A percentile compares a stretch with the other conserved stretches of the same genome.
Evolutionary conservation across 1,140 invertebrate genomes (phyloP).

Genomic region (Lordiphosa clarofinis): DNA sequence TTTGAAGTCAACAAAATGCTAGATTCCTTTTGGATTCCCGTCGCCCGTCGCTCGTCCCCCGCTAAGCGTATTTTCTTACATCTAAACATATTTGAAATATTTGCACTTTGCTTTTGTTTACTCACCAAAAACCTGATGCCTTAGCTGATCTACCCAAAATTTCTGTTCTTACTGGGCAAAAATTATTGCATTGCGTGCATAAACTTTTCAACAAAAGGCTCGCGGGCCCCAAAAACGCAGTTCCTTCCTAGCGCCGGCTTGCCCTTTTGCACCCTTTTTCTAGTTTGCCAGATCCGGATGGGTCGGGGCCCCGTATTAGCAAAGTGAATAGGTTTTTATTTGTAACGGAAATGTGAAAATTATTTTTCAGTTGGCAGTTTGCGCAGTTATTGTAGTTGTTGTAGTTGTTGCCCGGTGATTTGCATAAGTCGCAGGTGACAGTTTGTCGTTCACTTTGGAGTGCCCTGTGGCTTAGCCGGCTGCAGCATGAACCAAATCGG

Average conservation of each 20-base stretch:
- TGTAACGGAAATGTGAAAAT: conserved; percentile 74
- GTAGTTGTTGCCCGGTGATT: conserved; percentile 36
- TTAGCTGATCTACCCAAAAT: too few relatives aligned
- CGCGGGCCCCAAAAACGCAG: conserved; percentile 55
- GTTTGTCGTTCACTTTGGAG: too few relatives aligned
- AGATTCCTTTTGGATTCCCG: too few relatives aligned
- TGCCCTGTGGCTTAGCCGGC: conserved; percentile 11
- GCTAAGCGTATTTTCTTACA: too few relatives aligned
- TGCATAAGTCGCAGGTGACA: conserved; percentile 66
- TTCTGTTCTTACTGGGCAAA: too few relatives aligned
- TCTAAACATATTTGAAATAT: too few relatives aligned
- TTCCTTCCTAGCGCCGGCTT: not conserved
- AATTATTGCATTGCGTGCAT: conserved; percentile 68
- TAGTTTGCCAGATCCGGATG: conserved; percentile 41
- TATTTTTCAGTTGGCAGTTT: conserved; percentile 63
- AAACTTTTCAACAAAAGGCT: conserved; percentile 53
- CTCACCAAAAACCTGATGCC: too few relatives aligned
- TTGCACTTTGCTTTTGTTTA: too few relatives aligned
- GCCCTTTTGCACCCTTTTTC: conserved; percentile 4
- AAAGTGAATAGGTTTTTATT: conserved; percentile 77
- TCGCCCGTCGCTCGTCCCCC: too few relatives aligned
- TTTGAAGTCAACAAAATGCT: too few relatives aligned
- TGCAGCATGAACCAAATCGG: too few relatives aligned
- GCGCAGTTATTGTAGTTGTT: conserved; percentile 6
- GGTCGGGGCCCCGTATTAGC: conserved; percentile 62